Evolutionary conservation across 2,888 invertebrate species (phyloP).

Genomic region (Cryptus viduatorius): DNA sequence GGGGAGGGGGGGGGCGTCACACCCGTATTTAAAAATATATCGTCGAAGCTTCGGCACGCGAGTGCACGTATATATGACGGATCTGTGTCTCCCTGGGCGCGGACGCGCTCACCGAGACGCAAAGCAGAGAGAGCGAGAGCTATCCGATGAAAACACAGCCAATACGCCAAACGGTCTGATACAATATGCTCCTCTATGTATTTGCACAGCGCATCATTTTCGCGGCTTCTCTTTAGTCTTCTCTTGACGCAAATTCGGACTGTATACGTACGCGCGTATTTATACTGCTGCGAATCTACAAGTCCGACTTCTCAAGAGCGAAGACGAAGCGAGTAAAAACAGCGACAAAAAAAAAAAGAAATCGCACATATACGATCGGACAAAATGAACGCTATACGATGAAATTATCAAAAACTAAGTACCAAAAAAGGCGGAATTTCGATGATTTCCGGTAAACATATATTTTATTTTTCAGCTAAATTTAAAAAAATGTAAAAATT

Average conservation of each 20-base stretch:
- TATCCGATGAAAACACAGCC: neutral
- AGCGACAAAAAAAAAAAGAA: too few relatives aligned
- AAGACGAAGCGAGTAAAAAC: neutral
- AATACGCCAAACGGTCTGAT: neutral
- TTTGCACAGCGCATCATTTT: neutral
- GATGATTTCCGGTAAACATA: too few relatives aligned
- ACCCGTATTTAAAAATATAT: constrained; percentile 56
- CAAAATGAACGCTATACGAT: too few relatives aligned
- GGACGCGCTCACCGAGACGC: constrained; percentile 13
- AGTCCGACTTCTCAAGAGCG: constrained; percentile 1
- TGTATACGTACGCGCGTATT: neutral
- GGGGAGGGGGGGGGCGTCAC: neutral
- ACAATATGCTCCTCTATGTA: too few relatives aligned
- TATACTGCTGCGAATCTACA: constrained; percentile 17
- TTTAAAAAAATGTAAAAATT: too few relatives aligned
- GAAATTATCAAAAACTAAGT: too few relatives aligned
- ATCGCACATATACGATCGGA: too few relatives aligned
- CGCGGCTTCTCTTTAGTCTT: constrained; percentile 15
- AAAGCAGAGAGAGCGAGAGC: constrained; percentile 7
- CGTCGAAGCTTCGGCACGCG: neutral
- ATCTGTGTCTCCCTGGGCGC: neutral
- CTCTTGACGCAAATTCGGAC: constrained; percentile 28
- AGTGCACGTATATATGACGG: constrained; percentile 8
- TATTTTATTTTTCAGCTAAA: too few relatives aligned
- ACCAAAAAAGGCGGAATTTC: too few relatives aligned